Base-by-base conservation (phyloP, 1,140 invertebrate genomes). In the Drosophila malerkotliana region DNA sequence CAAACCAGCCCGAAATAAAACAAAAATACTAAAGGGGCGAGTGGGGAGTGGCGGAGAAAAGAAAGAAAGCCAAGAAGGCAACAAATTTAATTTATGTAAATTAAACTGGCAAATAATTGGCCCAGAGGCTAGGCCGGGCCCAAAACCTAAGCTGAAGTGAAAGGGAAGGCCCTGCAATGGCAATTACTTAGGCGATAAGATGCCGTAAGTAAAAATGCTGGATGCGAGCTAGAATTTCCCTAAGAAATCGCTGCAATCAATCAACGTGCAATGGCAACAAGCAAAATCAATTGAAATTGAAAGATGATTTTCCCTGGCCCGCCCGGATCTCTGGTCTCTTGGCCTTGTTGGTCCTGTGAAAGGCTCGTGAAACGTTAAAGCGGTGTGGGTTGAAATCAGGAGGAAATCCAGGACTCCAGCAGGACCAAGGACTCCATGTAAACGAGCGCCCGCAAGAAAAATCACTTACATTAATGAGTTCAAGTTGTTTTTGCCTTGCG, bases 391-490 rank as follows among this genome's bases (percentile, higher is more conserved):
- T 21, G 39, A 44, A 53, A 28, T 39, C 14, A 44, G 21, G 10
- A 21, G 34, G 37, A 26, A 26, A 45, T 47, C 44, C 15, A 21
- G 7, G 41, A 54, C 28, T 15, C 41, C 24, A 47, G 10, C 41
- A 18, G 14, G 14, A 44, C 41, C 44, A 47, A 18, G 15, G 44
- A 47, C 44, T 14, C 44, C 44, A 69, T 69, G 66, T 56, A 69
- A 67, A 68, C 63, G 55, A 68, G 61, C 74, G 84, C 79, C 83
- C 83, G 67, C 76, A 87, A 87, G 83, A 87, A 88, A 87, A 88
- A 87, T 87, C 83, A 87, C 83, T 87, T 87, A 87, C 83, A 87
- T 87, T 87, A 87, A 87, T 87, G 83, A 87, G 83, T 87, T 87
- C 83, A 87, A 88, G 79, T 85, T 85, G 81, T 77, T 77, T 69